Evolutionary conservation across 64 coral and sea anemone genomes (phyloP), one percentile per base, ranked within the genome.

Genomic region (Pachyseris speciosa): DNA sequence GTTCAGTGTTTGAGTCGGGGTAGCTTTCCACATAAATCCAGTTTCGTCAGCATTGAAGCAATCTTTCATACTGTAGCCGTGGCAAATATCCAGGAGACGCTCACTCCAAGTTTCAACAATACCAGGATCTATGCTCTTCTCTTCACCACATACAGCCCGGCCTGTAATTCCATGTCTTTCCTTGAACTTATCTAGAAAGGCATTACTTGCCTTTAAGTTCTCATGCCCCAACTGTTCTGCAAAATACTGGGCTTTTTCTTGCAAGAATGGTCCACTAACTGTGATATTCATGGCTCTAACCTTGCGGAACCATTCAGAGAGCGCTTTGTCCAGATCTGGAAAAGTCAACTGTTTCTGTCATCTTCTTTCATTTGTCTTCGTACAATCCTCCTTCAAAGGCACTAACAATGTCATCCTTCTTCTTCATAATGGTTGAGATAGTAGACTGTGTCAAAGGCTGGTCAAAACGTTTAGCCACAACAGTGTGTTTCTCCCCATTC

Each of bases 1-100:
- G 75, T 79, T 73, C 10, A 89, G 87, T 17, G 86, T 89, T 77
- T 88, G 65, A 22, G 41, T 72, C 5, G 44, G 69, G 25, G 70
- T 88, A 61, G 86, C 86, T 88, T 75, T 88, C 51, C 69, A 88
- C 30, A 43, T 25, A 88, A 88, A 37, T 49, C 70, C 52, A 30
- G 86, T 88, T 28, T 88, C 70, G 19, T 88, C 70, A 24, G 69
- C 86, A 47, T 88, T 88, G 59, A 88, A 88, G 69, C 24, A 69
- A 24, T 88, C 50, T 74, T 58, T 75, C 22, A n/a, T 47, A 37
- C 72, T 36, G 69, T 75, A 88, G 17, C 50, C 52, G 53, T 33
- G 69, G 85, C 47, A 88, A 88, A 88, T 88, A 70, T 88, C 85
- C 41, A 50, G 69, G 69, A 75, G 69, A 38, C 69, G 13, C 52